phyloP scores from a whole-genome alignment of 2,113 vertebrate species.

The Nanger granti region DNA sequence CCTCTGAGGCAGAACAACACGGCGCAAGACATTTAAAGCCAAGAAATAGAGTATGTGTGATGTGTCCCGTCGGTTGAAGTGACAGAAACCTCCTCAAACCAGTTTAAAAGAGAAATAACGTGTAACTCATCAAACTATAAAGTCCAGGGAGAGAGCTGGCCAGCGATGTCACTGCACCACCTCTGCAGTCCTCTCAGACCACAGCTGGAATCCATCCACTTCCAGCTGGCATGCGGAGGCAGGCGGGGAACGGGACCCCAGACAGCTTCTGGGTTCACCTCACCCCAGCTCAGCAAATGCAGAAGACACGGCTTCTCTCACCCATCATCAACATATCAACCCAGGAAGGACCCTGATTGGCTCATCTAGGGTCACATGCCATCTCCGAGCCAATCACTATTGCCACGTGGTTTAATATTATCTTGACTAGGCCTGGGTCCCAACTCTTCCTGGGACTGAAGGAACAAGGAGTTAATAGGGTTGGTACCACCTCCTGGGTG shows the following conservation, averaged over 20 bases:
- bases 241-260: neutral
- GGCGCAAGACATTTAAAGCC: neutral
- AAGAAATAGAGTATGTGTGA: neutral
- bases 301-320: neutral
- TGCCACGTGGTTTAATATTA: neutral
- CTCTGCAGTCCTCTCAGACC: neutral
- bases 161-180: neutral
- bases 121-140: neutral
- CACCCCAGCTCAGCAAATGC: neutral
- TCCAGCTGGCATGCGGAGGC: rapidly evolving
- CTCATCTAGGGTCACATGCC: neutral
- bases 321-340: neutral
- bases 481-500: neutral
- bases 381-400: neutral
- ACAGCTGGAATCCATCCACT: rapidly evolving
- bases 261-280: neutral
- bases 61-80: neutral
- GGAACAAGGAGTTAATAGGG: neutral
- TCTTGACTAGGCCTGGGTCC: neutral
- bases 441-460: neutral
- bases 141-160: neutral
- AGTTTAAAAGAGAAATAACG: neutral
- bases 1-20: rapidly evolving
- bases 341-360: neutral
- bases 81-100: neutral